Evolutionary conservation across 1,140 invertebrate genomes (phyloP).

Genomic region (Pinna nobilis): DNA sequence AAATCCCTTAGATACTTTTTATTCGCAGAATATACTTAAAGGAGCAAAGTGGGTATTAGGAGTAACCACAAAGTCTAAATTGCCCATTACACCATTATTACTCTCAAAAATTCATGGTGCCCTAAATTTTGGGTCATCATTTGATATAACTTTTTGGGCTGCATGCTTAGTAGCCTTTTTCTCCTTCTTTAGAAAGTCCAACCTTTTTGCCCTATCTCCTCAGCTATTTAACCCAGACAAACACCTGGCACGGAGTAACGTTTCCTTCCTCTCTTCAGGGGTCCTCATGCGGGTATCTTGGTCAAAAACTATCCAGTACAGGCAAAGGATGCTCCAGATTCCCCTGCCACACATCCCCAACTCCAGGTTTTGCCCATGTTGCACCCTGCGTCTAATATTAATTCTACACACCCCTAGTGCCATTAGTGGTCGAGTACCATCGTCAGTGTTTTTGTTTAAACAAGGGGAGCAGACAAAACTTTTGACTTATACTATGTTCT

Average conservation of each 20-base stretch:
- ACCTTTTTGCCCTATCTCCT: not conserved
- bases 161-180: slow-evolving; percentile 24
- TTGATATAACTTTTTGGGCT: slow-evolving; percentile 16
- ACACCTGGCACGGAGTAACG: not conserved
- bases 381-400: not conserved
- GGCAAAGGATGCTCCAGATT: not conserved
- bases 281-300: not conserved
- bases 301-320: slow-evolving; percentile 26
- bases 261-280: not conserved
- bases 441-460: slow-evolving; percentile 6
- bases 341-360: slow-evolving; percentile 1
- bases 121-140: not conserved
- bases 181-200: slow-evolving; percentile 34
- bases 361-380: slow-evolving; percentile 7
- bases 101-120: not conserved
- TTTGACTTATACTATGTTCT: slow-evolving; percentile 10
- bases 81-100: slow-evolving; percentile 11
- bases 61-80: not conserved
- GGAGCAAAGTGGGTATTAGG: slow-evolving; percentile 8
- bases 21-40: not conserved
- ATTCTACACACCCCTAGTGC: no score
- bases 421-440: no score
- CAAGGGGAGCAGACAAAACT: not conserved
- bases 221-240: slow-evolving; percentile 7
- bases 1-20: slow-evolving; percentile 2